Evolutionary conservation across 1,140 invertebrate genomes (phyloP).

Genomic region (Drosophila fuyamai): DNA sequence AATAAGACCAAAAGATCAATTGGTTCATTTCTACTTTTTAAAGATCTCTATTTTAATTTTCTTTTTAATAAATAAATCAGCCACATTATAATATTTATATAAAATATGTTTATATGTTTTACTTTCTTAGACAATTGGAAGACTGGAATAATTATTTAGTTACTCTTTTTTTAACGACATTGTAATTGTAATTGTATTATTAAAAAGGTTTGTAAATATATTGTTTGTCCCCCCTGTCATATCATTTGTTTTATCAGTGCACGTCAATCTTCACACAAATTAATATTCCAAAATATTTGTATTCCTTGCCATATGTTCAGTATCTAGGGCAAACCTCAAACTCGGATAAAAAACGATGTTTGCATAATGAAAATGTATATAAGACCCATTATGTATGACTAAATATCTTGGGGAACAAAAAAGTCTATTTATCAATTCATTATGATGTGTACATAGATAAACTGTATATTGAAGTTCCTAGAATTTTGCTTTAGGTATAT

Average conservation of each 20-base stretch:
- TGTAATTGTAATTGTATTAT: too few species aligned
- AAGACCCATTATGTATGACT: neutral
- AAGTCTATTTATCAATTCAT: neutral
- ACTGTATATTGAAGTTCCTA: too few species aligned
- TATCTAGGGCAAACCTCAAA: slow-evolving; percentile 45
- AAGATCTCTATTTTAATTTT: neutral
- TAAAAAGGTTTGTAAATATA: too few species aligned
- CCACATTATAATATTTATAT: too few species aligned
- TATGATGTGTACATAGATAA: neutral
- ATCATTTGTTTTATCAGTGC: neutral
- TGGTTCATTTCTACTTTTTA: neutral
- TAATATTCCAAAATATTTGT: slow-evolving; percentile 5
- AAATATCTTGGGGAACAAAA: neutral
- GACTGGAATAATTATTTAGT: too few species aligned
- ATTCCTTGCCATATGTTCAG: slow-evolving; percentile 30
- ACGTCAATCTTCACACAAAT: slow-evolving; percentile 8
- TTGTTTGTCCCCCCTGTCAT: too few species aligned
- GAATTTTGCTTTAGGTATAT: too few species aligned
- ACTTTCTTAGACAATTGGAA: too few species aligned
- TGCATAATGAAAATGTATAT: slow-evolving; percentile 25
- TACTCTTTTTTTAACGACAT: too few species aligned
- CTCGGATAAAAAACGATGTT: slow-evolving; percentile 28
- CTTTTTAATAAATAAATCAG: neutral
- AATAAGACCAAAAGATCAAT: neutral
- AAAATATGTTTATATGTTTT: too few species aligned